phyloP scores from a whole-genome alignment of 2,113 vertebrate species.

The Arizona elegans region DNA sequence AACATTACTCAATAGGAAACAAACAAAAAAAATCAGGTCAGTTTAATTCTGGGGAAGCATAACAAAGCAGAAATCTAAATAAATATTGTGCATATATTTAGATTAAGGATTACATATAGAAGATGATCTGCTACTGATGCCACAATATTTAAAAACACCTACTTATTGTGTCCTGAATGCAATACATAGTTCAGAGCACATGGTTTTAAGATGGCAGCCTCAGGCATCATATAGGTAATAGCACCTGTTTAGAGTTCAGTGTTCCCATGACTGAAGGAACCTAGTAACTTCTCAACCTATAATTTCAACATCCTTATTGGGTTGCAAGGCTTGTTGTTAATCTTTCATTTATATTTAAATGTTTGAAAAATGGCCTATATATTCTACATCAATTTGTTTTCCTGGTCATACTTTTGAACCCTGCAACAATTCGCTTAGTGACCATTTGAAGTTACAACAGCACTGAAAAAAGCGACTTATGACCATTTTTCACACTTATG shows the following conservation, averaged over 20 bases:
- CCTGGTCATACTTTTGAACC: constrained; percentile 1
- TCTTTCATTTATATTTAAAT: background rate
- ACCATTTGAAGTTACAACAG: too few species aligned
- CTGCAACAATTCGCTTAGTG: too few species aligned
- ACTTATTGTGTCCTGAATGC: background rate
- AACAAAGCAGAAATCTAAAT: background rate
- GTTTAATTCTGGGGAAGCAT: background rate
- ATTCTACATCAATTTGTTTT: background rate
- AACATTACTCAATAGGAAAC: background rate
- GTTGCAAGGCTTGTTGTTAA: background rate
- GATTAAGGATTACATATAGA: background rate
- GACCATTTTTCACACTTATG: too few species aligned
- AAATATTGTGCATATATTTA: background rate
- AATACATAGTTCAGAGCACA: background rate
- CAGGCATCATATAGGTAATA: background rate
- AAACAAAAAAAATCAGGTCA: background rate
- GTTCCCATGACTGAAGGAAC: background rate
- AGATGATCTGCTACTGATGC: background rate
- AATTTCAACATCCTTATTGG: fast-evolving
- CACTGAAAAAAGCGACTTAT: too few species aligned
- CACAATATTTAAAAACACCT: background rate
- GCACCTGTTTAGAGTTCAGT: background rate
- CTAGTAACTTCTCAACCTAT: background rate
- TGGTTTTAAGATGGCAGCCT: background rate
- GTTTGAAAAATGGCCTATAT: background rate